Evolutionary conservation across 2,888 invertebrate species (phyloP).

Genomic region (Leptura quadrifasciata): DNA sequence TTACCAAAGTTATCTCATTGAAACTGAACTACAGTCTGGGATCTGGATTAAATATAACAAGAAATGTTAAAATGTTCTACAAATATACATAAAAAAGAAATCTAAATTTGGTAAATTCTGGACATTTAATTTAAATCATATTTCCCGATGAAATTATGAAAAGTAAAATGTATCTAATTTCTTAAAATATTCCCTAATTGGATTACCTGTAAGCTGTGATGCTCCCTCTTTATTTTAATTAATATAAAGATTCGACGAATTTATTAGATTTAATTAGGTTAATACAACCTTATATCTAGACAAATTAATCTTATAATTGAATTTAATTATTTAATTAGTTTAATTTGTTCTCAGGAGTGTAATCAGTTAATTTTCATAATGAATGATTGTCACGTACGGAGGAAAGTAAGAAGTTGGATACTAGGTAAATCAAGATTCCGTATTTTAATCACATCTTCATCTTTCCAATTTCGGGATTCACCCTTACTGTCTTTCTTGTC

Average conservation of each 20-base stretch:
- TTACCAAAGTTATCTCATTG: too few species aligned
- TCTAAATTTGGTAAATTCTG: not conserved
- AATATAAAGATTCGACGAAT: constrained; percentile 41
- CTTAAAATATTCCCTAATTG: not conserved
- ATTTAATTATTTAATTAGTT: constrained; percentile 59
- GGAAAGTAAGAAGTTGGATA: constrained; percentile 36
- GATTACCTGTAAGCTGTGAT: not conserved
- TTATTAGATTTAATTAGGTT: constrained; percentile 53
- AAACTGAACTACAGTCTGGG: too few species aligned
- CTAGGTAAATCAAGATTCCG: constrained; percentile 51
- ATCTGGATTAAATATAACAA: too few species aligned
- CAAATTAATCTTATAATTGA: constrained; percentile 57
- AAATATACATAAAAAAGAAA: too few species aligned
- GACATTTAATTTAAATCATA: not conserved
- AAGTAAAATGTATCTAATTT: not conserved
- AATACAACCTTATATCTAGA: constrained; percentile 52
- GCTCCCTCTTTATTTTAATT: constrained; percentile 18
- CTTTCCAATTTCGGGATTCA: constrained; percentile 54
- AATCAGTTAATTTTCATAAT: constrained; percentile 56
- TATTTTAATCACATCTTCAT: constrained; percentile 60
- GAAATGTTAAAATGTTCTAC: too few species aligned
- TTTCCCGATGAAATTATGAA: not conserved
- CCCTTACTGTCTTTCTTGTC: constrained; percentile 47
- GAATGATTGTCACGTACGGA: constrained; percentile 58
- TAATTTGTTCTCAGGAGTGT: constrained; percentile 49